Evolutionary conservation across 1,140 invertebrate genomes (phyloP), one percentile per base, ranked within the genome.

Genomic region (Aphis gossypii): DNA sequence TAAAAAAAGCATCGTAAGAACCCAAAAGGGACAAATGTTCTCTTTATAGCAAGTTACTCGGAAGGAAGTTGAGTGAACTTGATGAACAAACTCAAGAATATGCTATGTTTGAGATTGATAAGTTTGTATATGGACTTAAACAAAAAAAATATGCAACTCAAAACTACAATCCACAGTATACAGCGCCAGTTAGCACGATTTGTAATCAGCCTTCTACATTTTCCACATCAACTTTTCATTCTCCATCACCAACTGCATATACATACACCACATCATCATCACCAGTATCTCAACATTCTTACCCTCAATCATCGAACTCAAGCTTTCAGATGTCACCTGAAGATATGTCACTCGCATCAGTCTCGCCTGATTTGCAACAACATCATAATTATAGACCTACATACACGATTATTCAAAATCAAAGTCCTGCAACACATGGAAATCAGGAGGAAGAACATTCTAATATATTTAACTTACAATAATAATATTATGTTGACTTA

Each of bases 51-150:
- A 51, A 90, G 51, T 44, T 90, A 56, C 89, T 90, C 6, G 89
- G 20, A 41, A 23, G 25, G 3, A 90, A 90, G 25, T 44, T 90
- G 51, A 56, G 89, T 41, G 51, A 54, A 54, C 44, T 90, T 9
- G 89, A 90, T 90, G 89, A 90, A 90, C 20, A 90, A 41, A 56
- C 35, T 41, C 89, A 44, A 56, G 89, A 90, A 9, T 41, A 54
- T 56, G 51, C 41, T 18, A 90, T 90, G 89, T 35, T 41, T 23
- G 89, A 90, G 2, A 90, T 90, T 25, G 89, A 90, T 30, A 60
- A 87, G 1, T 86, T 86, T 56, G 1, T 56, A 25, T 56, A 46
- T 46, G 41, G 9, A 86, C 83, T 86, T 86, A 86, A 86, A 30
- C 41, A 86, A 86, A 25, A 44, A 30, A 86, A 86, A 44, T 86